Evolutionary conservation across 2,888 invertebrate species (phyloP).

Genomic region (Anorthoa munda): DNA sequence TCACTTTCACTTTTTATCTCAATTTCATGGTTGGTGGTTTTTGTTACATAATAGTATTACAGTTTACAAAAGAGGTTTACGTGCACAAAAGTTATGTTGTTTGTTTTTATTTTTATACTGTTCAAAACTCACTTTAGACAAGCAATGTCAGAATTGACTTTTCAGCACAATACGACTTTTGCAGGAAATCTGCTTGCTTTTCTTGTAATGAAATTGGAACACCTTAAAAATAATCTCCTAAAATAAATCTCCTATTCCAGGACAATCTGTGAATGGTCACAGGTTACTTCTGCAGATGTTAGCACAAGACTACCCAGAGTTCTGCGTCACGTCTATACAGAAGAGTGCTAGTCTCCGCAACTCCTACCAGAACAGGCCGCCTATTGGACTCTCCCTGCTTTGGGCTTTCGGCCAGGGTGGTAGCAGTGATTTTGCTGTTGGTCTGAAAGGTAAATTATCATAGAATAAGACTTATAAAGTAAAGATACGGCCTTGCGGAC

Average conservation of each 20-base stretch:
- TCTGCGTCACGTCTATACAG: slow-evolving; percentile 91
- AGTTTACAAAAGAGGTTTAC: background rate
- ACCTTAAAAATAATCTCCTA: background rate
- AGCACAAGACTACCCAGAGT: slow-evolving; percentile 92
- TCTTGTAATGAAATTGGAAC: background rate
- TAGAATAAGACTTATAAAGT: too few species aligned
- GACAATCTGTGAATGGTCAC: slow-evolving; percentile 92
- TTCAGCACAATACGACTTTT: slow-evolving; percentile 3
- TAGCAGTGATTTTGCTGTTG: slow-evolving; percentile 91
- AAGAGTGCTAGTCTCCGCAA: slow-evolving; percentile 92
- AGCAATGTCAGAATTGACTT: background rate
- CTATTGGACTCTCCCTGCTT: slow-evolving; percentile 93
- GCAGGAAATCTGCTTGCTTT: background rate
- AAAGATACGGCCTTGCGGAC: too few species aligned
- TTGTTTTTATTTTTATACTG: background rate
- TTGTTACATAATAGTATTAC: slow-evolving; percentile 21
- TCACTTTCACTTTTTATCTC: slow-evolving; percentile 42
- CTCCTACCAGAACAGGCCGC: slow-evolving; percentile 94
- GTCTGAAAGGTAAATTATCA: slow-evolving; percentile 91
- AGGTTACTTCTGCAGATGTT: slow-evolving; percentile 94
- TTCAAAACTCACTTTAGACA: background rate
- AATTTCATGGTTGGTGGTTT: slow-evolving; percentile 44
- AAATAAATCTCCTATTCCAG: slow-evolving; percentile 68
- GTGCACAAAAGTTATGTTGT: background rate
- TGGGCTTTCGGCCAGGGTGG: slow-evolving; percentile 95